Percentiles rank a stretch among this genome's conserved stretches.
phyloP scores from a whole-genome alignment of 1,140 invertebrate genomes.

The Zeugodacus cucurbitae region DNA sequence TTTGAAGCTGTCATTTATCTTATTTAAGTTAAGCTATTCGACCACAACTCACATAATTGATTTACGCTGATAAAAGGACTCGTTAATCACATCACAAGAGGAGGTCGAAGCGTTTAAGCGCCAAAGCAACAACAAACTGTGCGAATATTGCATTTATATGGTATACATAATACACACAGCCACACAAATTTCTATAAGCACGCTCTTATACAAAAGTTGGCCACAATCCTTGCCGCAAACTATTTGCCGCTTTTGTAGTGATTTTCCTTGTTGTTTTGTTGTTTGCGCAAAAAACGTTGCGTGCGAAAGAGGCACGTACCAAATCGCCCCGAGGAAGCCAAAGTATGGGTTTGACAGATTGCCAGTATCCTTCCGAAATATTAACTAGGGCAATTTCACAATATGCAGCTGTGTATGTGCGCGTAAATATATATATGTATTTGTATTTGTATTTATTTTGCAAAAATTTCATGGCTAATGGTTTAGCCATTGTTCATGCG shows the following conservation, averaged over 20 bases:
- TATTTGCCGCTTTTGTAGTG: neutral
- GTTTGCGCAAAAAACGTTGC: neutral
- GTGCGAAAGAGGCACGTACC: neutral
- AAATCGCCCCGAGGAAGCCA: neutral
- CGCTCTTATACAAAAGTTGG: neutral
- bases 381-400: neutral
- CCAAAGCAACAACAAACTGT: neutral
- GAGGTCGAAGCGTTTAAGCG: neutral
- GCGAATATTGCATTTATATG: neutral
- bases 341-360: neutral
- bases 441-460: neutral
- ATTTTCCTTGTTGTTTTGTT: neutral
- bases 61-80: neutral
- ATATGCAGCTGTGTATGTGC: neutral
- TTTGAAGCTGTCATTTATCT: neutral
- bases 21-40: neutral
- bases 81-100: neutral
- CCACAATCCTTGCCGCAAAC: neutral
- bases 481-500: neutral
- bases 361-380: neutral
- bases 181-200: neutral
- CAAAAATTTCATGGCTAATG: neutral
- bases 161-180: neutral
- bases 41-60: neutral
- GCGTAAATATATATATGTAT: neutral